Base-by-base conservation (phyloP, 2,888 invertebrate genomes). In the Ptilodon capucinus region DNA sequence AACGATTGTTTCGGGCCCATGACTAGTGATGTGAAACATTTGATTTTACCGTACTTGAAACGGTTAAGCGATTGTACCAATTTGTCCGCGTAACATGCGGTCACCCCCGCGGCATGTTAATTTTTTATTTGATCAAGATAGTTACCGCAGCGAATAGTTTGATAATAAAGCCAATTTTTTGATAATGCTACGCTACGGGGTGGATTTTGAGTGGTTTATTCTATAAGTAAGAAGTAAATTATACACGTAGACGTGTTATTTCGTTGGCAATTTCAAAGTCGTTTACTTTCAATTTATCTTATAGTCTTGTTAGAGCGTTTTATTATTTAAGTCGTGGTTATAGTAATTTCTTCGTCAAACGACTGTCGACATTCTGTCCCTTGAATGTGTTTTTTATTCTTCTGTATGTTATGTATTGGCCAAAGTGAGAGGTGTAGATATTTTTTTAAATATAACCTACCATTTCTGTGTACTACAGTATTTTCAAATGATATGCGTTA, bases 141-240 rank as follows among this genome's bases (percentile, higher is more conserved):
- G 79, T 84, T 84, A 81, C 75, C 64, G 69, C 64, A 66, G 83
- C 83, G 70, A 82, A 85, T 81, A 81, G 80, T 85, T 86, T 79
- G 73, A 73, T 90, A 90, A 90, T 91, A 85, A 80, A 85, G 86
- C 84, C 88, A 88, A 90, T 90, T 91, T 88, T 89, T 89, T 84
- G 78, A 77, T 87, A 89, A 87, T 89, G 73, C 80, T 63, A 77
- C 68, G 67, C 65, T 57, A 66, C 68, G 62, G 70, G 64, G 65
- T 67, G 64, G 67, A 74, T 75, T 82, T 75, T 55, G 74, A 81
- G 73, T 69, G 67, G 74, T 76, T 73, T 71, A 73, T 78, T 77
- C 69, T 69, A 60, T 76, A 70, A 71, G 72, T 76, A 76, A 78
- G 74, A 70, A 80, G 72, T 64, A 88, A 86, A 88, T 88, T 86